Evolutionary conservation across 2,797 vertebrate genomes (phyloP).

Genomic region (Catamblyrhynchus diadema): DNA sequence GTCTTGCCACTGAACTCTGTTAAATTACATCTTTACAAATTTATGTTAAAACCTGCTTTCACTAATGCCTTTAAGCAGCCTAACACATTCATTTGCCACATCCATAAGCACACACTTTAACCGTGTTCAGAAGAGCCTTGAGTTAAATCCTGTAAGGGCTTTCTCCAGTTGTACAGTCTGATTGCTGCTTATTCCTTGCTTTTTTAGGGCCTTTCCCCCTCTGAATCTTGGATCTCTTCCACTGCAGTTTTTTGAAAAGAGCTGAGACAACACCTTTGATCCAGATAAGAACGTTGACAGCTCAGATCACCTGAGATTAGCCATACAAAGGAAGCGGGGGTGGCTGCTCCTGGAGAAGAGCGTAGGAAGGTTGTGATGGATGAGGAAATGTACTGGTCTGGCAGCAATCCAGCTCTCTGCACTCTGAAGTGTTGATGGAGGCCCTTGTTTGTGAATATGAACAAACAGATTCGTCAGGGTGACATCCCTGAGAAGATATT

Average conservation of each 20-base stretch:
- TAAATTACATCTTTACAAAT: background rate
- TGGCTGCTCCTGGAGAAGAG: background rate
- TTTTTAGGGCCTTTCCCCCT: background rate
- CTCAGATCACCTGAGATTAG: background rate
- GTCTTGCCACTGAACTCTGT: background rate
- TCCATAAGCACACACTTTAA: background rate
- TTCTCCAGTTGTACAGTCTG: background rate
- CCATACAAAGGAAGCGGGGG: rapidly evolving
- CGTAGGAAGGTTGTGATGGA: rapidly evolving
- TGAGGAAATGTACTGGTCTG: background rate
- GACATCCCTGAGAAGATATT: background rate
- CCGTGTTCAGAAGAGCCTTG: background rate
- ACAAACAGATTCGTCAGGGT: background rate
- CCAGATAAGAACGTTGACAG: background rate
- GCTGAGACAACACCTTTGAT: background rate
- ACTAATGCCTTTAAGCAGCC: background rate
- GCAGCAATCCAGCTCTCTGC: background rate
- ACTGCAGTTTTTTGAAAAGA: background rate
- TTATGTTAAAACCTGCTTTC: background rate
- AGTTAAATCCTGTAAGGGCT: background rate
- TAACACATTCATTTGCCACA: background rate
- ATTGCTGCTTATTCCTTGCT: background rate
- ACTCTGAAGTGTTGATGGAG: background rate
- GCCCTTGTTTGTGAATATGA: background rate
- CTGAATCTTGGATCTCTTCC: background rate